phyloP scores from a whole-genome alignment of 2,797 vertebrate species.

The Neostethus bicornis region DNA sequence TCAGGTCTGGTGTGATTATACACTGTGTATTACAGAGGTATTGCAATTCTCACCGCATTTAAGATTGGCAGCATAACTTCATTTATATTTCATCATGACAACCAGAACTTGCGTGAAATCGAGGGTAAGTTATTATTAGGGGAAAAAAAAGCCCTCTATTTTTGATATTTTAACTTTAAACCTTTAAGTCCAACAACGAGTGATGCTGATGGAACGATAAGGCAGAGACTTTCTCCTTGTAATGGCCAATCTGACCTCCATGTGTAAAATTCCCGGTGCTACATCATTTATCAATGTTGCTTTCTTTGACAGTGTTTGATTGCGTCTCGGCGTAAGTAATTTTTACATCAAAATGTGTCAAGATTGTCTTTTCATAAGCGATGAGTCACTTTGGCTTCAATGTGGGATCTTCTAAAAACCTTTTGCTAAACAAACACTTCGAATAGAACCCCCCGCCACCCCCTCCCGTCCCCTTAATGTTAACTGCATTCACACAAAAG shows the following conservation, averaged over 20 bases:
- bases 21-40: background rate
- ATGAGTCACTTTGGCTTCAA: background rate
- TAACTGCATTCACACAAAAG: too few relatives aligned
- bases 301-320: background rate
- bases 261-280: background rate
- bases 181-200: background rate
- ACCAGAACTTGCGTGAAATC: background rate
- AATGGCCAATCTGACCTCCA: background rate
- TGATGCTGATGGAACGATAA: background rate
- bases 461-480: too few relatives aligned
- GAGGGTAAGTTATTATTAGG: too few relatives aligned
- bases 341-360: background rate
- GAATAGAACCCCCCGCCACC: too few relatives aligned
- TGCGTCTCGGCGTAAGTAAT: background rate
- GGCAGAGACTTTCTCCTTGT: background rate
- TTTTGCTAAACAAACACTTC: too few relatives aligned
- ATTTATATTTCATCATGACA: background rate
- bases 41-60: background rate
- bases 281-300: background rate
- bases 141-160: background rate
- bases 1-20: background rate
- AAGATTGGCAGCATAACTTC: background rate
- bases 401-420: background rate
- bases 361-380: background rate
- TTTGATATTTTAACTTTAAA: background rate